Conservation (phyloP, 2,113 vertebrate genomes). For the Odontesthes bonariensis region DNA sequence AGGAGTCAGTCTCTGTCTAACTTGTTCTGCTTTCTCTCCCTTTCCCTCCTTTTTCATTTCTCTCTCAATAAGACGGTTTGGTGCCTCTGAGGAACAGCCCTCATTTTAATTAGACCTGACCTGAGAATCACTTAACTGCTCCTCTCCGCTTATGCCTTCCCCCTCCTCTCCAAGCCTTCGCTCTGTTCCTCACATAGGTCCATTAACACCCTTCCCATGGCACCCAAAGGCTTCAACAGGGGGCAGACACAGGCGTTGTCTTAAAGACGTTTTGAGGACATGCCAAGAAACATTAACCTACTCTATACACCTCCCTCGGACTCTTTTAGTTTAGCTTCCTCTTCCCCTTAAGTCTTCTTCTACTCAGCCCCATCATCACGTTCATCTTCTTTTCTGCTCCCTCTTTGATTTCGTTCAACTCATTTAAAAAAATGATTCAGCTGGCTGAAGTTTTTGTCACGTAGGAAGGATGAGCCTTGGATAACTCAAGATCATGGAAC, state of each 20-base stretch:
- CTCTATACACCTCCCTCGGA: slow-evolving; percentile 67
- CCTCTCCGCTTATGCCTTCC: slow-evolving; percentile 62
- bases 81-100: slow-evolving; percentile 78
- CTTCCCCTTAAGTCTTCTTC: slow-evolving; percentile 40
- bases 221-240: slow-evolving; percentile 76
- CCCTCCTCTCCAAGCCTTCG: slow-evolving; percentile 63
- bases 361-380: slow-evolving; percentile 23
- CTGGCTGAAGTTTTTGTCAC: neutral
- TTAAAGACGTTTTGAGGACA: slow-evolving; percentile 80
- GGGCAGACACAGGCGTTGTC: slow-evolving; percentile 71
- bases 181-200: slow-evolving; percentile 79
- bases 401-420: slow-evolving; percentile 10
- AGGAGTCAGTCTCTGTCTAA: slow-evolving; percentile 61
- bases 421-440: neutral
- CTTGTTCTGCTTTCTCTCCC: slow-evolving; percentile 61
- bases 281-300: slow-evolving; percentile 81
- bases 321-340: slow-evolving; percentile 55
- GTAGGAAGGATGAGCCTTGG: slow-evolving; percentile 9
- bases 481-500: neutral
- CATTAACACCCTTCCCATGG: slow-evolving; percentile 83
- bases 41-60: slow-evolving; percentile 69
- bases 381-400: slow-evolving; percentile 19
- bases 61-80: slow-evolving; percentile 71
- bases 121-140: slow-evolving; percentile 84
- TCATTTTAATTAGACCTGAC: slow-evolving; percentile 85